Conservation (phyloP, 2,113 vertebrate genomes). For the Syrmaticus mikado region DNA sequence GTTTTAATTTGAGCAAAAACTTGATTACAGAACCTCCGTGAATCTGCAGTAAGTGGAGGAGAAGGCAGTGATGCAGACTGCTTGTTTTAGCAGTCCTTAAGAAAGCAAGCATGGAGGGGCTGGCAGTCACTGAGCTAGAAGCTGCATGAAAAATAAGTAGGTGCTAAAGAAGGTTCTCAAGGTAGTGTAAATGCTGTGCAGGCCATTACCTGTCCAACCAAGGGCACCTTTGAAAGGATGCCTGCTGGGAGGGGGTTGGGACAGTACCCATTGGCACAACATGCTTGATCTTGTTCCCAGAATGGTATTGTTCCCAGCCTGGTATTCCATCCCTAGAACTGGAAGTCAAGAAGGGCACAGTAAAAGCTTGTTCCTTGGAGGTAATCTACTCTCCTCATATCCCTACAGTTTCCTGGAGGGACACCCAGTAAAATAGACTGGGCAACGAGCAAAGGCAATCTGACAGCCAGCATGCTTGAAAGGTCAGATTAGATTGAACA, state of each 20-base stretch:
- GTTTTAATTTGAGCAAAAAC: conserved; percentile 27
- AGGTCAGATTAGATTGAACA: conserved; percentile 61
- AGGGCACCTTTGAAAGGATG: neutral
- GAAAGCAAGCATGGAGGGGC: neutral
- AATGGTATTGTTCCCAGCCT: no score
- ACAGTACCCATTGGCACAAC: neutral
- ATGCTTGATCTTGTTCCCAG: neutral
- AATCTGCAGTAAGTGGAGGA: neutral
- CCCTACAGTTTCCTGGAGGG: neutral
- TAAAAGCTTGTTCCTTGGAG: neutral
- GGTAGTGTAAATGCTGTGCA: neutral
- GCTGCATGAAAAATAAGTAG: neutral
- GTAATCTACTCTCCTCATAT: neutral
- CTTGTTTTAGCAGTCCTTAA: neutral
- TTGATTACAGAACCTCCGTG: neutral
- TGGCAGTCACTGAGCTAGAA: neutral
- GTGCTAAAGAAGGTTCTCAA: neutral
- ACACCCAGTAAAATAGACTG: neutral
- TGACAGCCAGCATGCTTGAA: conserved; percentile 49
- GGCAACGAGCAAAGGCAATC: conserved; percentile 14
- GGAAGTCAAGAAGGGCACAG: neutral
- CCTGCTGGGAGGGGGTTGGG: neutral
- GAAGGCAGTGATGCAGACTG: neutral
- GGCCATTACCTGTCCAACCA: neutral
- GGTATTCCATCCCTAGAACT: neutral